Evolutionary conservation across 2,888 invertebrate genomes (phyloP), one percentile per base, ranked within the genome.

Genomic region (Pammene aurita): DNA sequence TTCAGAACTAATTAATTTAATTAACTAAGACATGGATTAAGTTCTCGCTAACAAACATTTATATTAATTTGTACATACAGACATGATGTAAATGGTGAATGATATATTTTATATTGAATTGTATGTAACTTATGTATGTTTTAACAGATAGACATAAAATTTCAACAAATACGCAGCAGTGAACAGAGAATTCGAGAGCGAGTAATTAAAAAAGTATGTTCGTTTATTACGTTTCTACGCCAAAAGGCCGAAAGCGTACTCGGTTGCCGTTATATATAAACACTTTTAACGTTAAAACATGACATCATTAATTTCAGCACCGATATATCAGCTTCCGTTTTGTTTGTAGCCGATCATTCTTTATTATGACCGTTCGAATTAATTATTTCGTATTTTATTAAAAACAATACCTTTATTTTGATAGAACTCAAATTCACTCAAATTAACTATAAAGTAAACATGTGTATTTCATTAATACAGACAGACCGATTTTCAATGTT

Each of bases 201-300:
- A 60, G 46, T 60, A 69, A 64, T 60, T 65, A 65, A 69, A 69
- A 62, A 69, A 60, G 16, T 69, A 65, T 58, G 64, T 60, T 26
- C 41, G 50, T 18, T 41, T 46, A 35, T 7, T 35, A 9, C 50
- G 1, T 18, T 10, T 13, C 7, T 41, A 16, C n/a, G 11, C 6
- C 5, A 50, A 62, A 62, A 41, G 61, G 61, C 26, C 38, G n/a
- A 7, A 62, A 62, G 38, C 38, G 13, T 13, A 50, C 16, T 18
- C 26, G 42, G 7, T 26, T 26, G 11, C 18, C 16, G 10, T n/a
- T 13, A 57, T 18, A 38, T 41, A 11, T 13, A 18, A 7, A 56
- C 7, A 18, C 7, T n/a, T n/a, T 18, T 16, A 13, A 18, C 13
- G 41, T 42, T 18, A n/a, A 44, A 42, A 61, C 46, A 54, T 26